Base-by-base conservation (phyloP, 2,113 vertebrate species). In the Otolemur garnettii region DNA sequence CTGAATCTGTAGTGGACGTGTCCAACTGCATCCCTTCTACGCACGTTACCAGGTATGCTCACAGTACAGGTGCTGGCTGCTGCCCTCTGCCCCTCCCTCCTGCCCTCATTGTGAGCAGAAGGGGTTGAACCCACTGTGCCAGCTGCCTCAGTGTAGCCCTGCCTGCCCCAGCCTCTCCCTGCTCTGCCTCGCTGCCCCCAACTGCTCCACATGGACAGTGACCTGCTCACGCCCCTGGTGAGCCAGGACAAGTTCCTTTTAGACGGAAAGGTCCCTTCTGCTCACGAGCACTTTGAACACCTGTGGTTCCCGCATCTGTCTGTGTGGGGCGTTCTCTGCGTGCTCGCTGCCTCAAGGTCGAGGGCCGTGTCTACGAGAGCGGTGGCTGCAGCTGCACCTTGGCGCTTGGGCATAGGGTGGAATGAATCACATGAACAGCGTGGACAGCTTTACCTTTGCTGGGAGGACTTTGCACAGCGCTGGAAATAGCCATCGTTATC, bases 21-120 rank as follows among this genome's bases (percentile, higher is more conserved):
- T 10, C 28, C 24, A 19, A 0, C 9, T 0, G n/a, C 0, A 5
- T 11, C 62, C 5, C 62, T 45, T 11, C 9, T 71, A 2, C 6
- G 0, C 19, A 8, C 13, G 1, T 22, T 1, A 1, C 66, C 22
- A 4, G 26, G 28, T 6, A 0, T 4, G 22, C 38, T 33, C 2
- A 8, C 9, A 7, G 59, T 21, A 4, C n/a, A 7, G 53, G 5
- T 2, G 9, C 33, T 1, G 1, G 6, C 38, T 1, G 12, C 28
- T 14, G 42, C 87, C 3, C 28, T 64, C 59, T 7, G 18, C 5
- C 19, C 59, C 13, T 13, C 38, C 38, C 38, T 13, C 45, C 2
- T 3, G 42, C 26, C 45, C 38, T 75, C 72, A 13, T 14, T 45
- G 38, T 3, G 24, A 45, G 35, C 35, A 0, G 35, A 13, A 35